Percentiles rank a stretch among this genome's conserved stretches.
These are phyloP conservation scores for Nanorana parkeri DNA, from an alignment of 2,113 vertebrate genomes.

Conservation along the genomic window DNA sequence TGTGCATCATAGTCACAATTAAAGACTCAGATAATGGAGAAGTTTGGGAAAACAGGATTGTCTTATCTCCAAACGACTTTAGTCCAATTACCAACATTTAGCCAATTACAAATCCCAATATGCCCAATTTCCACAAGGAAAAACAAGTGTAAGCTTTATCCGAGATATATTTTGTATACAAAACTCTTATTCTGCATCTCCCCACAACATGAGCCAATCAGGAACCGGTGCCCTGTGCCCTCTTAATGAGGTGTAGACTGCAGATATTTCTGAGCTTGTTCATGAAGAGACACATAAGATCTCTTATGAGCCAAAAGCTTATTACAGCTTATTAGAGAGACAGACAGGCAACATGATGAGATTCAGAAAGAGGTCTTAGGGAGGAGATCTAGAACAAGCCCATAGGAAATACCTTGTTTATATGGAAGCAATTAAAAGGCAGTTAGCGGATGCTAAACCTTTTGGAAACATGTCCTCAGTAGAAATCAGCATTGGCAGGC, in stretches of 20 bases:
- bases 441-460: constrained; percentile 55
- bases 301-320: constrained; percentile 42
- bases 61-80: constrained; percentile 32
- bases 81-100: constrained; percentile 35
- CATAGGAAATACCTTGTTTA: constrained; percentile 56
- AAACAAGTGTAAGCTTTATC: constrained; percentile 10
- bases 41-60: constrained; percentile 9
- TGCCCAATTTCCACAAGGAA: neutral
- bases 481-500: constrained; percentile 53
- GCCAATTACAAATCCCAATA: constrained; percentile 33
- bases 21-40: constrained; percentile 5
- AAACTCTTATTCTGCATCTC: constrained; percentile 1
- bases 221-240: constrained; percentile 21
- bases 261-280: constrained; percentile 22
- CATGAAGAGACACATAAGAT: constrained; percentile 22
- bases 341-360: constrained; percentile 49
- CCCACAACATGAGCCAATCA: constrained; percentile 12
- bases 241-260: constrained; percentile 46
- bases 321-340: constrained; percentile 54
- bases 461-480: constrained; percentile 54
- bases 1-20: neutral
- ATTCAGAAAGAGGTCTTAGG: constrained; percentile 45
- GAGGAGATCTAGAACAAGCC: constrained; percentile 40
- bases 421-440: constrained; percentile 58
- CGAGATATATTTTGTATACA: neutral